Percentiles rank a stretch among this genome's conserved stretches.
Evolutionary conservation across 2,113 vertebrate species (phyloP).

Genomic region (Podilymbus podiceps): DNA sequence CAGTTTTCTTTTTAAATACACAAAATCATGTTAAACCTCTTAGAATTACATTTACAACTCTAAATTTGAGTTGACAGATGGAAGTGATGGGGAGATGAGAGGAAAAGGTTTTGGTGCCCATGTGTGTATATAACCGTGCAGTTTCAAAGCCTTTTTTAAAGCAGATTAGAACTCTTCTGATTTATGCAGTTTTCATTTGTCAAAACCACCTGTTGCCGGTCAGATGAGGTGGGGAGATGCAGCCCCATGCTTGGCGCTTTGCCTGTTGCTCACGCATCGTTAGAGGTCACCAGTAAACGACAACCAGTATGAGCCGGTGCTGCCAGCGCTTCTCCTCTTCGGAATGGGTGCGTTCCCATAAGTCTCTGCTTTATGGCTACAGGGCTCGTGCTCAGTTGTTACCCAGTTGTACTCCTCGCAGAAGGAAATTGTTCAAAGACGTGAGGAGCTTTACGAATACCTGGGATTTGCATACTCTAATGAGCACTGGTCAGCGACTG

Average conservation of each 20-base stretch:
- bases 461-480: neutral
- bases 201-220: neutral
- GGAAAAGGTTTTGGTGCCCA: neutral
- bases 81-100: neutral
- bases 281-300: neutral
- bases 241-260: neutral
- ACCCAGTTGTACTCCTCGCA: neutral
- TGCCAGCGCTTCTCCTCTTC: neutral
- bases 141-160: neutral
- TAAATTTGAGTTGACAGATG: neutral
- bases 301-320: neutral
- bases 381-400: neutral
- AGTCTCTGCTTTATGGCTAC: neutral
- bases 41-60: no score
- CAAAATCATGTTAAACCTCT: neutral
- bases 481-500: neutral
- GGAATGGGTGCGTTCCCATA: neutral
- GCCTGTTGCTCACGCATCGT: neutral
- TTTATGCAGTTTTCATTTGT: neutral
- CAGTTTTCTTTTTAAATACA: neutral
- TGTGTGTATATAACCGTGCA: no score
- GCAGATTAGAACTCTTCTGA: neutral
- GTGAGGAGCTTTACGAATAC: neutral
- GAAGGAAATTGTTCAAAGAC: neutral
- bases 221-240: no score